These are phyloP conservation scores for Agelas oroides DNA, from an alignment of 37 sponge, comb jelly and placozoan genomes.

Conservation along the genomic window DNA sequence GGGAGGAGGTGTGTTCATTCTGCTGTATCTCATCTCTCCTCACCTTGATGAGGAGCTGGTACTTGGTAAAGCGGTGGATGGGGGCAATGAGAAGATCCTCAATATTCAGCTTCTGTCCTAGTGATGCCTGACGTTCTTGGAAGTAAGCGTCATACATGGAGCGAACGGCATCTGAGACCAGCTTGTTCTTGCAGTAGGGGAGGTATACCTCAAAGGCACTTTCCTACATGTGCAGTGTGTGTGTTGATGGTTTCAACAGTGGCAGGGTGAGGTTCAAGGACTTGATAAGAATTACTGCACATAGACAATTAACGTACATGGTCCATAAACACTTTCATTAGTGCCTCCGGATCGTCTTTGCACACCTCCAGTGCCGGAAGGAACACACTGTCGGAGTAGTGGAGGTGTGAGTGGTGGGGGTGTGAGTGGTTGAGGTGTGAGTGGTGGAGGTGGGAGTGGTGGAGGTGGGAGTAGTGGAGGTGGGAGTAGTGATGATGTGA, in stretches of 20 bases:
- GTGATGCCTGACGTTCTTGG: conserved; percentile 11
- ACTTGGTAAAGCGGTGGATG: conserved; percentile 69
- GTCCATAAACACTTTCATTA: conserved; percentile 33
- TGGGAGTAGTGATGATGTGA: too few relatives aligned
- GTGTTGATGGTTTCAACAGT: background rate
- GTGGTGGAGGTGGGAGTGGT: background rate
- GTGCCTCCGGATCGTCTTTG: conserved; percentile 23
- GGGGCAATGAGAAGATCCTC: conserved; percentile 69
- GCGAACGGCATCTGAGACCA: conserved; percentile 25
- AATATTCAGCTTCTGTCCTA: conserved; percentile 58
- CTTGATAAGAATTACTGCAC: background rate
- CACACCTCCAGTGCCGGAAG: conserved; percentile 41
- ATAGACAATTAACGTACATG: conserved; percentile 10
- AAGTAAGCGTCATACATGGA: conserved; percentile 48
- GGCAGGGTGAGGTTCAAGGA: background rate
- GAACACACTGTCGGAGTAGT: conserved; percentile 11
- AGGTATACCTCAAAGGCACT: conserved; percentile 32
- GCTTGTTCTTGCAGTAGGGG: conserved; percentile 68
- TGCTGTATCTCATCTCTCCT: too few relatives aligned
- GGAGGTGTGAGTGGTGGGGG: too few relatives aligned
- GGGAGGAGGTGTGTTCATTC: too few relatives aligned
- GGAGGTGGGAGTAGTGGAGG: too few relatives aligned
- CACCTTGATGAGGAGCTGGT: conserved; percentile 67
- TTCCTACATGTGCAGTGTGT: background rate
- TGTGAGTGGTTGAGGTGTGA: too few relatives aligned